These are phyloP conservation scores for Craseonycteris thonglongyai DNA, from an alignment of 2,113 vertebrate species.

Conservation along the genomic window DNA sequence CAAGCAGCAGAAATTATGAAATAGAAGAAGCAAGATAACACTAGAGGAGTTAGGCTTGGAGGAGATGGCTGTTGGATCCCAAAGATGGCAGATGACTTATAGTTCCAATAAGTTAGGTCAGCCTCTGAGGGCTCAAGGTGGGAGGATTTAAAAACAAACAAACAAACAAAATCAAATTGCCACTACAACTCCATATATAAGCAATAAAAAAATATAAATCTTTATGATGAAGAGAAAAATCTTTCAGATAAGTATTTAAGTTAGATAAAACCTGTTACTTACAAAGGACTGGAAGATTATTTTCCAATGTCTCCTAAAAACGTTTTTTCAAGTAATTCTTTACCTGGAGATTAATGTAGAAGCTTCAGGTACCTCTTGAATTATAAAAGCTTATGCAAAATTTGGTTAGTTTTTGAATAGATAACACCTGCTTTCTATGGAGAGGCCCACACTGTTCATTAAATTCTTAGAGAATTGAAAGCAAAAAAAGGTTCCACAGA, in stretches of 20 bases:
- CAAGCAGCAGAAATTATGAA: background rate
- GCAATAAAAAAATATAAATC: background rate
- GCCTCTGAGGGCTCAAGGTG: background rate
- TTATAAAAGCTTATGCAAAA: background rate
- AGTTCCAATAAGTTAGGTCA: background rate
- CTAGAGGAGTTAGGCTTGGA: no score
- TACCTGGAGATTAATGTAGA: background rate
- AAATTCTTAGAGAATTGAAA: constrained; percentile 23
- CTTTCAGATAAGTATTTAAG: background rate
- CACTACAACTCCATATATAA: background rate
- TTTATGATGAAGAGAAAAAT: background rate
- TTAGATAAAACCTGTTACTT: background rate
- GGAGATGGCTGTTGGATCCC: background rate
- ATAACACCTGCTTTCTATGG: background rate
- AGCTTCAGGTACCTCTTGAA: background rate
- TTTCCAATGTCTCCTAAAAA: background rate
- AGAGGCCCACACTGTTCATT: background rate
- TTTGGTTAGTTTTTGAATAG: background rate
- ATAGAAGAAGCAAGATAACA: background rate
- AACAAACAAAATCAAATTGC: background rate
- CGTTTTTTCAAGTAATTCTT: background rate
- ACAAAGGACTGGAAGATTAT: background rate
- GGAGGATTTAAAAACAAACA: background rate
- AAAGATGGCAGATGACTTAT: no score
- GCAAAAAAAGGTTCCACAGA: background rate